Base-by-base conservation (phyloP, 64 coral and sea anemone species). In the Porites lutea region DNA sequence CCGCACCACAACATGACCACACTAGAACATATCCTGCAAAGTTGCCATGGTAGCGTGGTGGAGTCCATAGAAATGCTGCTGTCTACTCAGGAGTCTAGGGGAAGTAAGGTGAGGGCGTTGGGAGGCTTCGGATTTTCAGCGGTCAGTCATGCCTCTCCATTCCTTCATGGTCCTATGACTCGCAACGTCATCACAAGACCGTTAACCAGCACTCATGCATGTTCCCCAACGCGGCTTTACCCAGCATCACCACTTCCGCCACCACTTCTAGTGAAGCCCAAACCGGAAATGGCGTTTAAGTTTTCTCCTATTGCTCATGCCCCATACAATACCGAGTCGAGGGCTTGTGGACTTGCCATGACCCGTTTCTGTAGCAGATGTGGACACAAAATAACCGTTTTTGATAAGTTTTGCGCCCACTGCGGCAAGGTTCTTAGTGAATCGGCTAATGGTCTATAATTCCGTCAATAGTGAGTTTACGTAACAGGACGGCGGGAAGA, bases 321-420 rank as follows among this genome's bases (percentile, higher is more conserved):
- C 58, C 23, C 70, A 3, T 52, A 73, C 59, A 76, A 65, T 48
- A 48, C 77, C 51, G 75, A 74, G 9, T 51, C 91, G 8, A n/a
- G 71, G 47, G 37, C 65, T 48, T 75, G 71, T 54, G 78, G 55
- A 27, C 27, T 82, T 82, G 54, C 61, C 45, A 74, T 92, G 8
- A 50, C 82, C 44, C 83, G 75, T 48, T 92, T 86, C 71, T 92
- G 91, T 92, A 92, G 81, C 22, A 46, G 59, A 20, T 92, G 91
- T 45, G 91, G 91, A 4, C 66, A 87, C 72, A 92, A 87, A n/a
- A 87, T 87, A 65, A 77, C 60, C 58, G 46, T 79, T 4, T 92
- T 66, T 52, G 91, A 92, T 61, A 86, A 92, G 66, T 92, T 92
- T 71, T 92, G 91, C 48, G 78, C 91, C 3, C 71, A 86, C 10